phyloP scores from a whole-genome alignment of 2,888 invertebrate genomes.

The Microchrysa polita region DNA sequence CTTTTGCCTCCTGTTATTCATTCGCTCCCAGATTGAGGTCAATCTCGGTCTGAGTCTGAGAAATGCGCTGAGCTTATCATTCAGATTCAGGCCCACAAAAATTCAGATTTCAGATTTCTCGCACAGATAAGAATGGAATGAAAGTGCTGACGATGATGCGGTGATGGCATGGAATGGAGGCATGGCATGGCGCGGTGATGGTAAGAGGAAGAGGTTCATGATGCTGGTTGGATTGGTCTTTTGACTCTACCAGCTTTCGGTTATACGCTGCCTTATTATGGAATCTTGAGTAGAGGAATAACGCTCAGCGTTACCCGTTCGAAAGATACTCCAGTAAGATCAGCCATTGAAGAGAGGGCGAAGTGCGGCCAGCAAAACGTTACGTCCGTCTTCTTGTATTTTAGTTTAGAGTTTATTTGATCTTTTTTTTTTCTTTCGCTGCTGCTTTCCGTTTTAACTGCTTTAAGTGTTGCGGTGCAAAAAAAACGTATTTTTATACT shows the following conservation, averaged over 20 bases:
- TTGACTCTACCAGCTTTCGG: neutral
- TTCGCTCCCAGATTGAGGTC: constrained; percentile 39
- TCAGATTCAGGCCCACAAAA: constrained; percentile 33
- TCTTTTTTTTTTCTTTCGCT: neutral
- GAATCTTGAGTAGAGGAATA: neutral
- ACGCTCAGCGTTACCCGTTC: too few species aligned
- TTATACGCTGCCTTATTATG: neutral
- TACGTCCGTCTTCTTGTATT: neutral
- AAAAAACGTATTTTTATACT: constrained; percentile 23
- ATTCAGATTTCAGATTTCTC: constrained; percentile 37
- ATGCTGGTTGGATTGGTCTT: neutral
- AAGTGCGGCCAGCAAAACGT: too few species aligned
- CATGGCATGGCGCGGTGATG: too few species aligned
- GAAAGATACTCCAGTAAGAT: too few species aligned
- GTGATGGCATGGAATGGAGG: too few species aligned
- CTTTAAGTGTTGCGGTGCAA: too few species aligned
- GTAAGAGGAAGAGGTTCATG: neutral
- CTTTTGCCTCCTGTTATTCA: constrained; percentile 19
- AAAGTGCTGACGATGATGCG: constrained; percentile 40
- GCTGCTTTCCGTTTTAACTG: too few species aligned
- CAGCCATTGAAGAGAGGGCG: too few species aligned
- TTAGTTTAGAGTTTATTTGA: too few species aligned
- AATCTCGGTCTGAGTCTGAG: constrained; percentile 31
- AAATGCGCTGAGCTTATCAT: constrained; percentile 40
- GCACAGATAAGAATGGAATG: constrained; percentile 42